phyloP scores from a whole-genome alignment of 2,113 vertebrate genomes.

The Corythornis madagascariensis region DNA sequence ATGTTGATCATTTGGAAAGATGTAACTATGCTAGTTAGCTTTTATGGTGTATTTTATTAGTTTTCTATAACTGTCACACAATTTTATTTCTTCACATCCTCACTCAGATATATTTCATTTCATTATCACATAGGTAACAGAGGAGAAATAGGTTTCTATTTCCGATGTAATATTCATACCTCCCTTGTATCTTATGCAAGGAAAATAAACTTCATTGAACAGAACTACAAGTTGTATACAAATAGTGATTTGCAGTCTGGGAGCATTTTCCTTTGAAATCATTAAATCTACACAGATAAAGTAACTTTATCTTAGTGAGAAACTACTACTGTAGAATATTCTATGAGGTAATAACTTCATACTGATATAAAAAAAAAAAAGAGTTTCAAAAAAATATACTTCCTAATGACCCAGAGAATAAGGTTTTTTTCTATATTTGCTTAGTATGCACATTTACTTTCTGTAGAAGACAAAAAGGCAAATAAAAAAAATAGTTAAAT shows the following conservation, averaged over 20 bases:
- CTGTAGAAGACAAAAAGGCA: background rate
- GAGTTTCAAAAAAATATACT: background rate
- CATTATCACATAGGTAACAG: slow-evolving; percentile 40
- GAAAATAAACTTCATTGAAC: slow-evolving; percentile 72
- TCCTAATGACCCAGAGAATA: slow-evolving; percentile 48
- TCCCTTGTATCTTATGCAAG: slow-evolving; percentile 67
- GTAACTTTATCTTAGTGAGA: slow-evolving; percentile 62
- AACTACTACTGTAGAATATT: background rate
- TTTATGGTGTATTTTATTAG: slow-evolving; percentile 49
- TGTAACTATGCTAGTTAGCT: background rate
- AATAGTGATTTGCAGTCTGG: slow-evolving; percentile 66
- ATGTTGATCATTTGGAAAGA: background rate
- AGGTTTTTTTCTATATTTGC: background rate
- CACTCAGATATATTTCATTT: slow-evolving; percentile 40
- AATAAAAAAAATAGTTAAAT: background rate
- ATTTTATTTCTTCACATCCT: slow-evolving; percentile 42
- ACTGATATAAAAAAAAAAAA: slow-evolving; percentile 21
- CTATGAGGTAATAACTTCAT: background rate
- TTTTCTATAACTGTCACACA: slow-evolving; percentile 57
- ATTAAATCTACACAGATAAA: slow-evolving; percentile 67
- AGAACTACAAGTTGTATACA: slow-evolving; percentile 58
- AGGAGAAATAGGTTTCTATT: slow-evolving; percentile 64
- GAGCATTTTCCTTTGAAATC: slow-evolving; percentile 66
- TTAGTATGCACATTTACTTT: background rate
- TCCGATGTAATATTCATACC: slow-evolving; percentile 64